Conservation (phyloP, 2,113 vertebrate species). For the Ramphastos sulfuratus region DNA sequence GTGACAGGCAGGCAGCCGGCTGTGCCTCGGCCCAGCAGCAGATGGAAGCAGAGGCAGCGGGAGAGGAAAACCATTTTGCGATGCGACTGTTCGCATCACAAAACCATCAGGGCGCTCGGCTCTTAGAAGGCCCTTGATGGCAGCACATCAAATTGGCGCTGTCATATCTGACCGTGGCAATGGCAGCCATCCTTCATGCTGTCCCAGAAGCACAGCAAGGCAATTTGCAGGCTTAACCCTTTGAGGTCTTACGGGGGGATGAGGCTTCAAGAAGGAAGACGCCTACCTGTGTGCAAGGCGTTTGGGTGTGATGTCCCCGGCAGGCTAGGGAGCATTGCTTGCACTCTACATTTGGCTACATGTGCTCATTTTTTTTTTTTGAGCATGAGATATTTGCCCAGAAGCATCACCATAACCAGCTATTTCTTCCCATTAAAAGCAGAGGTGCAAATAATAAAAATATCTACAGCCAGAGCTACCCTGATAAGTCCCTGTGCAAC, state of each 20-base stretch:
- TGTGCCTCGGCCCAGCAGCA: slow-evolving; percentile 95
- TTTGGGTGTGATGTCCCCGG: background rate
- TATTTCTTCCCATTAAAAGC: background rate
- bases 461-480: background rate
- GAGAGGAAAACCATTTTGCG: slow-evolving; percentile 95
- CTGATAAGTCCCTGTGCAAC: background rate
- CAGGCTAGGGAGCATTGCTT: background rate
- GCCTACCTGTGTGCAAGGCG: rapidly evolving
- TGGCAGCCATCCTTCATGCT: slow-evolving; percentile 84
- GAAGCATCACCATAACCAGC: background rate
- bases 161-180: slow-evolving; percentile 90
- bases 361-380: slow-evolving; percentile 46
- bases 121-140: slow-evolving; percentile 90
- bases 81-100: slow-evolving; percentile 96
- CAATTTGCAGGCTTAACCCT: slow-evolving; percentile 80
- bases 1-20: slow-evolving; percentile 98
- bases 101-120: slow-evolving; percentile 94
- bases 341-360: background rate
- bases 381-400: background rate
- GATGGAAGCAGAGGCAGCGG: slow-evolving; percentile 97
- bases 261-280: background rate
- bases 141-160: slow-evolving; percentile 92
- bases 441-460: background rate
- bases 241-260: slow-evolving; percentile 67
- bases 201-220: slow-evolving; percentile 78